Base-by-base conservation (phyloP, 1,140 invertebrate species). In the Ostrea denselamellosa region DNA sequence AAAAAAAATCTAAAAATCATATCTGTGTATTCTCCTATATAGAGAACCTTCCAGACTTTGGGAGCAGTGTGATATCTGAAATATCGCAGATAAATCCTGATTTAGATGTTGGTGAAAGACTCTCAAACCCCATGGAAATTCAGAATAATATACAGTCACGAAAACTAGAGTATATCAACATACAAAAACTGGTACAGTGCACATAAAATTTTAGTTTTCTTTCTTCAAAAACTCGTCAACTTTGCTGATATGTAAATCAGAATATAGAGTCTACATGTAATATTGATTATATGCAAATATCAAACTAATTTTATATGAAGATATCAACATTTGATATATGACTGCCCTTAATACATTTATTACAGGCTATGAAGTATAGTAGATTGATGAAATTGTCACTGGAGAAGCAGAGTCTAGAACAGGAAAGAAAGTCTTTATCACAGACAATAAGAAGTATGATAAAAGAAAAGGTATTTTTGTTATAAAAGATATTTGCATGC, bases 41-140 rank as follows among this genome's bases (percentile, higher is more conserved):
- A 77, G 68, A 14, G 10, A 77, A 28, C 9, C 28, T 77, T 0
- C 68, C 68, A 28, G 25, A 77, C 25, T 77, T 77, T 77, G 68
- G 68, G 68, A 77, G 68, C 68, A 77, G 68, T 77, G 68, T 77
- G 22, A 14, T 77, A 25, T 77, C 68, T 12, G 68, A 77, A 14
- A 25, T 77, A 14, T 77, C 68, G 10, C 22, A 34, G 25, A 77
- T 77, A 28, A 25, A 77, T 10, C 68, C 68, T 28, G 68, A 77
- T 77, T 34, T 77, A 25, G 68, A 77, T 77, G 25, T 77, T 34
- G 68, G 68, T 3, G 28, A 34, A 10, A 34, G 14, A 34, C 68
- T 77, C 12, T 25, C 68, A 77, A 77, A 77, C 25, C 68, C 68
- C 8, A 10, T 77, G 22, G 68, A 77, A 77, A 22, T 77, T 34